Base-by-base conservation (phyloP, 2,888 invertebrate species). In the Parapristionchus giblindavisi region DNA sequence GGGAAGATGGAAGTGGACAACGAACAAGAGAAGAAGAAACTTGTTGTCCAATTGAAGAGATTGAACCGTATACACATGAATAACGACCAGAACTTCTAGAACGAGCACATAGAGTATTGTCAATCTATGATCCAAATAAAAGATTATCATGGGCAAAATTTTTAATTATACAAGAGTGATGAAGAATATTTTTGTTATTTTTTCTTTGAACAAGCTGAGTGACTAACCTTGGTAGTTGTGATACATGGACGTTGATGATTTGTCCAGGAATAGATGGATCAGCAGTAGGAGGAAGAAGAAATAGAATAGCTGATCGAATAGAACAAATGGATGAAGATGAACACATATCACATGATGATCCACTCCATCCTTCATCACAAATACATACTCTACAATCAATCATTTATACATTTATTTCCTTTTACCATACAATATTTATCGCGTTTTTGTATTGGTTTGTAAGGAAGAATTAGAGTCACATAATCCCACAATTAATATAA, bases 281-380 rank as follows among this genome's bases (percentile, higher is more conserved):
- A 0, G 78, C 81, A 0, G 81, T 80, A 14, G 79, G 76, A 14
- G 83, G 83, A 38, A 79, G 78, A 70, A 83, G 78, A 75, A 79
- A 78, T 32, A 65, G 38, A 48, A 79, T 51, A 61, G 58, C n/a
- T 75, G 78, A 75, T 4, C 68, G 43, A 6, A 56, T 27, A 38
- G 68, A 51, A 61, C 80, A 80, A 29, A 61, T 43, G 21, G 74
- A 76, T 6, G 66, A 70, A 21, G 72, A 56, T n/a, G 77, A 61
- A 74, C 85, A 85, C 2, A 85, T 66, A 73, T 85, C 85, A 75
- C 85, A 85, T 5, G 82, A 83, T 14, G 82, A 80, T 3, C 85
- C 85, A 27, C 63, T 71, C 84, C 85, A 85, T 8, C 82, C 83
- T 54, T 75, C 71, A 4, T 75, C 58, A 52, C 85, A 85, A 14